Evolutionary conservation across 2,113 vertebrate species (phyloP), one percentile per base, ranked within the genome.

Genomic region (Eleginops maclovinus): DNA sequence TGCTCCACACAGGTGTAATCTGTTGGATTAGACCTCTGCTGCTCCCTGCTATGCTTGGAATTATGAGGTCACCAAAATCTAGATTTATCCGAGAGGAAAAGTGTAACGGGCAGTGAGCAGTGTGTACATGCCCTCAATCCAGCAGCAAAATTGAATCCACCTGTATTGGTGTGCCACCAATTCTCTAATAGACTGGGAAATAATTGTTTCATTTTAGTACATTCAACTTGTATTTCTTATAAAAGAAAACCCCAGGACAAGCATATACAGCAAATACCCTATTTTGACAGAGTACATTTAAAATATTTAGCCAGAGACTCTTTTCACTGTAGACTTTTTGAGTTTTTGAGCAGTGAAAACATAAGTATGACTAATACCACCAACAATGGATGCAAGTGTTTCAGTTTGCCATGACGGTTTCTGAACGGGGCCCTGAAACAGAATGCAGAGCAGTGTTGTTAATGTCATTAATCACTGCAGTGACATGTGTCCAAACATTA

Each of bases 401-500:
- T 6, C 46, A 36, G 46, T 66, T 9, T 21, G 8, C 43, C 9
- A 12, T 31, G 44, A 49, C 44, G 3, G 43, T 28, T 26, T 10
- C 24, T 49, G 2, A 47, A 12, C 44, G 19, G 24, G 55, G 24
- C 53, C 53, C 24, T 55, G 13, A 3, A 11, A 47, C 22, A 15
- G 22, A 47, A 64, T 64, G 22, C 16, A 17, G n/a, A 14, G 17
- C 19, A 16, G 28, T 51, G n/a, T 51, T 4, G 44, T 51, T 40
- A 10, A 50, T 53, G 7, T 50, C 36, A 51, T 31, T 22, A 15
- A 24, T 63, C 58, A 61, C 58, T 41, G 36, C n/a, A 44, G 43
- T 13, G 50, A 53, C 44, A 28, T 64, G 62, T 19, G 19, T 28
- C 43, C 26, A 64, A 63, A 63, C 24, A 28, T 64, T 28, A 47